phyloP scores from a whole-genome alignment of 2,113 vertebrate species.

The Danio rerio region DNA sequence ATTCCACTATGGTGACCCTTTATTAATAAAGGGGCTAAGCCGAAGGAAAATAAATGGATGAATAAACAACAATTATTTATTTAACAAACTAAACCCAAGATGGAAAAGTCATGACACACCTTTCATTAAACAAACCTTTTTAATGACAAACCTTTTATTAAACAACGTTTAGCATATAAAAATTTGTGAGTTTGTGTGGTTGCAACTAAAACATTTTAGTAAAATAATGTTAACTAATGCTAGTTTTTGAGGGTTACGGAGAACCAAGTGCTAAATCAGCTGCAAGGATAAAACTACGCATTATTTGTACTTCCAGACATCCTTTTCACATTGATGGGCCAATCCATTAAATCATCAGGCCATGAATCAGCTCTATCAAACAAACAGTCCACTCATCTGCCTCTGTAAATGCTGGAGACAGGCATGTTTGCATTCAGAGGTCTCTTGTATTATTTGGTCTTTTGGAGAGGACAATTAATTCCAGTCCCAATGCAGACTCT shows the following conservation, averaged over 20 bases:
- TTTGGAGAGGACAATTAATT: slow-evolving; percentile 54
- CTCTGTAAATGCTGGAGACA: slow-evolving; percentile 11
- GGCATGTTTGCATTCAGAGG: slow-evolving; percentile 40
- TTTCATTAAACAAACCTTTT: too few relatives aligned
- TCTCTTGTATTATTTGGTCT: slow-evolving; percentile 48
- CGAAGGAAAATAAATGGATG: too few relatives aligned
- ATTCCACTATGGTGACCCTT: too few relatives aligned
- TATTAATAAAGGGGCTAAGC: too few relatives aligned
- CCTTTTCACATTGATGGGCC: not conserved
- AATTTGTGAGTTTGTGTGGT: too few relatives aligned
- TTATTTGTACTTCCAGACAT: not conserved
- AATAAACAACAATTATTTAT: too few relatives aligned
- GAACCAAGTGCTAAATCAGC: not conserved
- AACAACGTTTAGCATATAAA: too few relatives aligned
- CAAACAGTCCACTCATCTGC: not conserved
- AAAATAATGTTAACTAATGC: not conserved
- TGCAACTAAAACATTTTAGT: not conserved
- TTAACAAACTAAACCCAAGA: too few relatives aligned
- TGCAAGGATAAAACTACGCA: not conserved
- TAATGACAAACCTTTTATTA: too few relatives aligned
- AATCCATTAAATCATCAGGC: slow-evolving; percentile 9
- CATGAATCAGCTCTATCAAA: slow-evolving; percentile 25
- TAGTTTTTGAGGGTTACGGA: not conserved
- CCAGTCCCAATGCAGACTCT: slow-evolving; percentile 34
- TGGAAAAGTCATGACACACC: too few relatives aligned